Evolutionary conservation across 2,888 invertebrate genomes (phyloP).

Genomic region (Aphrophora alni): DNA sequence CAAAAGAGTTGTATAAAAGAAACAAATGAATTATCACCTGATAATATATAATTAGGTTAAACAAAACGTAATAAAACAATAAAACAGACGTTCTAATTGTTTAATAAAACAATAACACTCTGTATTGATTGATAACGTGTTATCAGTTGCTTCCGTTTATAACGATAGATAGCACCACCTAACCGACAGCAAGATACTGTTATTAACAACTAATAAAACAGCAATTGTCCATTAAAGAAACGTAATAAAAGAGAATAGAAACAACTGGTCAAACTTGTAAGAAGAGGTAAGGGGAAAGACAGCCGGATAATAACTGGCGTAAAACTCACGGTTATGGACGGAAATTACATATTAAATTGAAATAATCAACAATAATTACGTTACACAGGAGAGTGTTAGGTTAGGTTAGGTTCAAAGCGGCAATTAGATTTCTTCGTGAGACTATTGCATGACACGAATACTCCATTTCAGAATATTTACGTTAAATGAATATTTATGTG

Average conservation of each 20-base stretch:
- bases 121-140: too few relatives aligned
- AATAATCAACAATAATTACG: constrained; percentile 34
- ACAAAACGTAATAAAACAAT: too few relatives aligned
- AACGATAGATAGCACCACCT: neutral
- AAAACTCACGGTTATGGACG: constrained; percentile 36
- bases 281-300: neutral
- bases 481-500: neutral
- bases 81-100: too few relatives aligned
- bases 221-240: neutral
- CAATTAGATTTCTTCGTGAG: neutral
- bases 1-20: too few relatives aligned
- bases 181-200: neutral
- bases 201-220: neutral
- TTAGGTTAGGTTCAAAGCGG: neutral
- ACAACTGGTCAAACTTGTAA: neutral
- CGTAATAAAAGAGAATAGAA: neutral
- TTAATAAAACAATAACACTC: neutral
- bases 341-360: constrained; percentile 39
- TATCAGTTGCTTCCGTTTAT: neutral
- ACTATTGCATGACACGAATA: neutral
- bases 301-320: constrained; percentile 28
- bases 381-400: neutral
- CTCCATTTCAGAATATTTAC: neutral
- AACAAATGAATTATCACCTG: too few relatives aligned
- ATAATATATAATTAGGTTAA: too few relatives aligned